Conservation (phyloP, 1,140 invertebrate species). For the Lepidurus couesii region DNA sequence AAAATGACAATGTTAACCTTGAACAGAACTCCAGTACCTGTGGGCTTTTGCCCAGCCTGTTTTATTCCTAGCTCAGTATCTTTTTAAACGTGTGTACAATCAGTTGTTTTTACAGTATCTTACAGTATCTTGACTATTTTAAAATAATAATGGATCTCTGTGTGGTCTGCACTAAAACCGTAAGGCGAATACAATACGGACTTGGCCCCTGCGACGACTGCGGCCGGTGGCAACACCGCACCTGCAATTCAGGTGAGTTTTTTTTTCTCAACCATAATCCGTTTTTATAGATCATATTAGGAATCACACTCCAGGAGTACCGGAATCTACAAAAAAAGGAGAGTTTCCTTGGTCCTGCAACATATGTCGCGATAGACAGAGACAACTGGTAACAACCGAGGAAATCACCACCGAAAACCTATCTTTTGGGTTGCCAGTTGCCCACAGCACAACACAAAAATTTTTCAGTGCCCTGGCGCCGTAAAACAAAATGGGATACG, state of each 20-base stretch:
- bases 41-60: no score
- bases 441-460: background rate
- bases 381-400: background rate
- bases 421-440: background rate
- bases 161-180: background rate
- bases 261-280: background rate
- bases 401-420: background rate
- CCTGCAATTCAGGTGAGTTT: background rate
- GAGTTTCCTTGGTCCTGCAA: background rate
- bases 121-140: no score
- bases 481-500: background rate
- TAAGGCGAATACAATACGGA: background rate
- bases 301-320: background rate
- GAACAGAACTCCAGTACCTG: no score
- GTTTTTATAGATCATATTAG: background rate
- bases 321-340: background rate
- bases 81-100: no score
- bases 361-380: background rate
- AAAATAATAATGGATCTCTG: background rate
- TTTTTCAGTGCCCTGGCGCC: background rate
- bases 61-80: no score
- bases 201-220: background rate
- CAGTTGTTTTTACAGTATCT: no score
- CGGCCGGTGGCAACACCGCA: background rate
- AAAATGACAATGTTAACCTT: no score